Conservation (phyloP, 2,113 vertebrate genomes). For the Cyprinodon brontotheroides region DNA sequence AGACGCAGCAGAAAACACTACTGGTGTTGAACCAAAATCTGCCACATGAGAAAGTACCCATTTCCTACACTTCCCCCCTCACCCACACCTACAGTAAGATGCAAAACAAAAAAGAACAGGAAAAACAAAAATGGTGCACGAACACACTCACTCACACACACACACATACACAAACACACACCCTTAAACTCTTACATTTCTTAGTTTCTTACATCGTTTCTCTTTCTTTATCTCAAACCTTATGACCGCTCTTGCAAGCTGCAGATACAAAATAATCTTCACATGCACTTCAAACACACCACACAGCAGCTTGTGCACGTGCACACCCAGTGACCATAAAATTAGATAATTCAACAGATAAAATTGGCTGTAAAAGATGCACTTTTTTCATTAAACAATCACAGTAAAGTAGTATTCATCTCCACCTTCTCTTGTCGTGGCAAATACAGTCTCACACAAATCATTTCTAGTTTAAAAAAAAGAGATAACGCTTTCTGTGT, state of each 20-base stretch:
- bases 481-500: conserved; percentile 49
- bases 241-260: conserved; percentile 21
- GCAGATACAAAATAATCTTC: conserved; percentile 51
- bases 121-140: conserved; percentile 3
- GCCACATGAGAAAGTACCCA: conserved; percentile 69
- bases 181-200: conserved; percentile 40
- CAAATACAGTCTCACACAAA: conserved; percentile 74
- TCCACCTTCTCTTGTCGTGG: conserved; percentile 64
- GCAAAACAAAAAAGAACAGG: background rate
- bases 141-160: conserved; percentile 12
- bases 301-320: conserved; percentile 70
- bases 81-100: conserved; percentile 35
- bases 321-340: conserved; percentile 76
- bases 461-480: conserved; percentile 67
- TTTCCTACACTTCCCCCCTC: conserved; percentile 13
- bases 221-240: conserved; percentile 46
- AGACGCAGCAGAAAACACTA: conserved; percentile 80
- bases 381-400: conserved; percentile 83
- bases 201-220: conserved; percentile 46
- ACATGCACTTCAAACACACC: conserved; percentile 66
- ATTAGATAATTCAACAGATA: conserved; percentile 77
- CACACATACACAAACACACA: conserved; percentile 11
- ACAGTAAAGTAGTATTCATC: conserved; percentile 81
- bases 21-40: conserved; percentile 75
- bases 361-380: conserved; percentile 81